These are phyloP conservation scores for Asbolus verrucosus DNA, from an alignment of 1,140 invertebrate species.

Conservation along the genomic window DNA sequence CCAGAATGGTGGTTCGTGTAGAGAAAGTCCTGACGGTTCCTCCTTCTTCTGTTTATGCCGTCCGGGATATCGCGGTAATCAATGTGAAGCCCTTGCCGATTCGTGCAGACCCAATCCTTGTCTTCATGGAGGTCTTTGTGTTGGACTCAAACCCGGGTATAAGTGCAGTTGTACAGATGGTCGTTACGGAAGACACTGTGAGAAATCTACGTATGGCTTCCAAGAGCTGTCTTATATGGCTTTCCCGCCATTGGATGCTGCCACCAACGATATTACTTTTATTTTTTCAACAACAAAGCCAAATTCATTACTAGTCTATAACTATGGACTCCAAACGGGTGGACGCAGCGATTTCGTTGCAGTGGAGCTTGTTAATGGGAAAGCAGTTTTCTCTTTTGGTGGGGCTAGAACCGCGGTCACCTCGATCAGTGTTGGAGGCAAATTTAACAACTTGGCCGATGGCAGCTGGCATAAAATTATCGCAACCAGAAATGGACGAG, in stretches of 20 bases:
- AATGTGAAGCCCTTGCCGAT: slow-evolving; percentile 87
- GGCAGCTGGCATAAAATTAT: slow-evolving; percentile 93
- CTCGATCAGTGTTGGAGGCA: slow-evolving; percentile 74
- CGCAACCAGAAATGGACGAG: slow-evolving; percentile 87
- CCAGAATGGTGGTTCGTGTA: slow-evolving; percentile 89
- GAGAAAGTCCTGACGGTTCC: slow-evolving; percentile 85
- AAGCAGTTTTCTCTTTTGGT: slow-evolving; percentile 89
- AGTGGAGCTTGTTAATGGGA: slow-evolving; percentile 86
- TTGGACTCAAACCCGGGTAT: slow-evolving; percentile 85
- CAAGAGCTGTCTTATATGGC: slow-evolving; percentile 89
- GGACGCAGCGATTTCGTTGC: slow-evolving; percentile 93
- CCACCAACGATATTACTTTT: slow-evolving; percentile 91
- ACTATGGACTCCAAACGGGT: slow-evolving; percentile 86
- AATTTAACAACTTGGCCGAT: slow-evolving; percentile 77
- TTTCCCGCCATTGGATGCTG: slow-evolving; percentile 85
- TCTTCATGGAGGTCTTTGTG: slow-evolving; percentile 85
- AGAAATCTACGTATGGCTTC: slow-evolving; percentile 91
- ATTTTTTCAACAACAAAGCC: slow-evolving; percentile 91
- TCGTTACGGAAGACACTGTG: slow-evolving; percentile 91
- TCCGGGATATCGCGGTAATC: slow-evolving; percentile 88
- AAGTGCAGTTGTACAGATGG: slow-evolving; percentile 88
- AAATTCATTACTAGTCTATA: slow-evolving; percentile 89
- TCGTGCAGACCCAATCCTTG: slow-evolving; percentile 93
- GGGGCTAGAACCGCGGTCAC: slow-evolving; percentile 88
- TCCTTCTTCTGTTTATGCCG: slow-evolving; percentile 92